These are phyloP conservation scores for Drosophila buzzatii DNA, from an alignment of 2,888 invertebrate genomes.

Conservation along the genomic window DNA sequence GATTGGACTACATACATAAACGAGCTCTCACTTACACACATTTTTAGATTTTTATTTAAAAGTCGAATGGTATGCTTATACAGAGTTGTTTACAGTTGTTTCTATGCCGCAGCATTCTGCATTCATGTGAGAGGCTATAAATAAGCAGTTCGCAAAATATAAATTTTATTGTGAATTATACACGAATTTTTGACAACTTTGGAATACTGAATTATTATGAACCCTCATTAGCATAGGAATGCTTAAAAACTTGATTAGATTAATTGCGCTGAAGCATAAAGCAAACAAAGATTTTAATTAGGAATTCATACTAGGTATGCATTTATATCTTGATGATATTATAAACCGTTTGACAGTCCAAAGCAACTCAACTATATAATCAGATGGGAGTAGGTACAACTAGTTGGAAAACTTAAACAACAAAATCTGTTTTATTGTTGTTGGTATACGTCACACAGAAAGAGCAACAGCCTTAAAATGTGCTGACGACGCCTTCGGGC, in stretches of 20 bases:
- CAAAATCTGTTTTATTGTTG: conserved; percentile 10
- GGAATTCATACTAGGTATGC: not conserved
- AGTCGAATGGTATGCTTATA: not conserved
- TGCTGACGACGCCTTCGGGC: conserved; percentile 43
- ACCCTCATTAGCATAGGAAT: not conserved
- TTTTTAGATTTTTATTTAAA: not conserved
- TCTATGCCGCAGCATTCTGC: not conserved
- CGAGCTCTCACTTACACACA: too few relatives aligned
- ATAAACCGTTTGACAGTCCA: not conserved
- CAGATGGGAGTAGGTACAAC: conserved; percentile 8
- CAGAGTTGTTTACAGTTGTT: not conserved
- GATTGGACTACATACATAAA: too few relatives aligned
- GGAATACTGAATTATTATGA: not conserved
- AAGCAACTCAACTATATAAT: conserved; percentile 16
- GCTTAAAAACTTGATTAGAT: not conserved
- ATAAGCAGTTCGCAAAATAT: not conserved
- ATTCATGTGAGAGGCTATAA: not conserved
- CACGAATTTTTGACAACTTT: not conserved
- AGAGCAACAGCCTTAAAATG: conserved; percentile 59
- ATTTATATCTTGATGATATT: not conserved
- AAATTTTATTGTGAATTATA: not conserved
- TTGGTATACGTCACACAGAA: not conserved
- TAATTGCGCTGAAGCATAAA: not conserved
- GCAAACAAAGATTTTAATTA: not conserved
- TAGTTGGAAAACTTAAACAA: conserved; percentile 8